Evolutionary conservation across 2,888 invertebrate species (phyloP), one percentile per base, ranked within the genome.

Genomic region (Miltochrista miniata): DNA sequence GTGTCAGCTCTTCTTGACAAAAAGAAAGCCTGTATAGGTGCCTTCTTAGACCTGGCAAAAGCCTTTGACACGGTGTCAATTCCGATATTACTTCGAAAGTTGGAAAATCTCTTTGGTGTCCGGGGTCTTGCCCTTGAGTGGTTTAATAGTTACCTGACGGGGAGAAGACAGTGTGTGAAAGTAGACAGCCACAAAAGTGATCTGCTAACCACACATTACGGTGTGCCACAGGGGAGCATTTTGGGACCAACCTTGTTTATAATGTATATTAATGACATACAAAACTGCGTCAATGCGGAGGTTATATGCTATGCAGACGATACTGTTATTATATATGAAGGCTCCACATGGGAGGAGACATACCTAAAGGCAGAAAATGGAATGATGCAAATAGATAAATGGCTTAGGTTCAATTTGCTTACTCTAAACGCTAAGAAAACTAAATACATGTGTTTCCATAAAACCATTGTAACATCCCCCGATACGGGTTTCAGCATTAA

Each of bases 171-270:
- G 10, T 35, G 29, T 18, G 44, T 47, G 1, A 38, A 11, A 30
- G 35, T 54, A 14, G 43, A 36, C 0, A 8, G n/a, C 11, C 30
- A 31, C 9, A 7, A 10, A 5, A 49, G 49, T 36, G 35, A 38
- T 18, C 18, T 30, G 1, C 15, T 0, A 7, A 3, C n/a, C 7
- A n/a, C 11, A 10, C 11, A 33, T 13, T 54, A 34, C 14, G 53
- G 53, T 8, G 53, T 49, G 4, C 53, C 49, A 10, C 53, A 54
- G 38, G 45, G 48, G 5, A 52, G 52, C 41, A 24, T 48, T 1
- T 30, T 52, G 10, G 52, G 45, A 0, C 48, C 52, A 10, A 48
- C 48, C 7, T 12, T 52, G 9, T 52, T 52, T 13, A 38, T 38
- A 3, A 15, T 44, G n/a, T 44, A 51, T 11, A 42, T 51, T 1